Evolutionary conservation across 2,888 invertebrate genomes (phyloP).

Genomic region (Drosophila ustulata): DNA sequence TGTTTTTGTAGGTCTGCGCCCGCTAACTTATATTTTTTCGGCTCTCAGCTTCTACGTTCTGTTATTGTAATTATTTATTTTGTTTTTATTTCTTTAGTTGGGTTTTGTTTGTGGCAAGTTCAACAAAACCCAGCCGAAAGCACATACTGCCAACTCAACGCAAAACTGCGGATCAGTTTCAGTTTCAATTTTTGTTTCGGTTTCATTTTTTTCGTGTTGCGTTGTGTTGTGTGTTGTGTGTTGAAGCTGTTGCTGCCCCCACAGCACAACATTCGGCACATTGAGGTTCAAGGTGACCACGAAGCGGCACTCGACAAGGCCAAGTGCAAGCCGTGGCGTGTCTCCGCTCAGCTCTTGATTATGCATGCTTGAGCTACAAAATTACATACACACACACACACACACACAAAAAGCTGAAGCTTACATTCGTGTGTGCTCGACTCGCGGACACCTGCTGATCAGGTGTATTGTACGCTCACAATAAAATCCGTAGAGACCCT

Average conservation of each 20-base stretch:
- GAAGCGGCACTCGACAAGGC: conserved; percentile 64
- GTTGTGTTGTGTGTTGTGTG: conserved; percentile 7
- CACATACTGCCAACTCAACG: conserved; percentile 73
- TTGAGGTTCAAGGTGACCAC: conserved; percentile 72
- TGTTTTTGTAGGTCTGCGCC: conserved; percentile 71
- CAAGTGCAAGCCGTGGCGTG: conserved; percentile 71
- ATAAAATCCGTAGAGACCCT: background rate
- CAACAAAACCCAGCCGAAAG: conserved; percentile 56
- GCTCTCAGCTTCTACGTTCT: conserved; percentile 47
- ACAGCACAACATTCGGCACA: conserved; percentile 71
- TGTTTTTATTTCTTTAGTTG: conserved; percentile 9
- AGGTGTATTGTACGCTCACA: background rate
- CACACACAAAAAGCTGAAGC: background rate
- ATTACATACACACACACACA: conserved; percentile 7
- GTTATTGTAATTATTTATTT: conserved; percentile 17
- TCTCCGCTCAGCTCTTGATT: conserved; percentile 50
- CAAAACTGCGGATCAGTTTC: conserved; percentile 33
- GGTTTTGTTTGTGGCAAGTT: conserved; percentile 51
- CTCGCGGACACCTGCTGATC: background rate
- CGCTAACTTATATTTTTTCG: conserved; percentile 35
- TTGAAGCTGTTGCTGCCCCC: conserved; percentile 44
- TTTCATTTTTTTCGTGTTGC: conserved; percentile 14
- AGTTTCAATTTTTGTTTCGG: conserved; percentile 26
- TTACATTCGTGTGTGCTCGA: background rate
- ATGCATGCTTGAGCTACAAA: conserved; percentile 56